Evolutionary conservation across 2,113 vertebrate genomes (phyloP).

Genomic region (Macaca fascicularis): T2T-MFA8v1.1 NC_088380.1:71265001-71265500

Average conservation of each 20-base stretch:
- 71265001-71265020: neutral
- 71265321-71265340: neutral
- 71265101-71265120: neutral
- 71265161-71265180: neutral
- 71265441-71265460: too few species aligned
- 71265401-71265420: neutral
- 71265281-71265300: neutral
- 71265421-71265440: neutral
- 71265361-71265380: neutral
- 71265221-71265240: neutral
- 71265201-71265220: neutral
- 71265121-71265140: constrained; percentile 11
- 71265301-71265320: constrained; percentile 23
- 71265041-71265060: constrained; percentile 4
- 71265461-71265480: too few species aligned
- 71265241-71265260: neutral
- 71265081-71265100: neutral
- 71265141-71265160: neutral
- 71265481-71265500: too few species aligned
- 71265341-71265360: neutral
- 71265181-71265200: constrained; percentile 1
- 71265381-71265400: neutral
- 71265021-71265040: constrained; percentile 21
- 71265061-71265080: neutral
- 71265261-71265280: neutral